Evolutionary conservation across 2,888 invertebrate genomes (phyloP), one percentile per base, ranked within the genome.

Genomic region (Philereme vetulata): DNA sequence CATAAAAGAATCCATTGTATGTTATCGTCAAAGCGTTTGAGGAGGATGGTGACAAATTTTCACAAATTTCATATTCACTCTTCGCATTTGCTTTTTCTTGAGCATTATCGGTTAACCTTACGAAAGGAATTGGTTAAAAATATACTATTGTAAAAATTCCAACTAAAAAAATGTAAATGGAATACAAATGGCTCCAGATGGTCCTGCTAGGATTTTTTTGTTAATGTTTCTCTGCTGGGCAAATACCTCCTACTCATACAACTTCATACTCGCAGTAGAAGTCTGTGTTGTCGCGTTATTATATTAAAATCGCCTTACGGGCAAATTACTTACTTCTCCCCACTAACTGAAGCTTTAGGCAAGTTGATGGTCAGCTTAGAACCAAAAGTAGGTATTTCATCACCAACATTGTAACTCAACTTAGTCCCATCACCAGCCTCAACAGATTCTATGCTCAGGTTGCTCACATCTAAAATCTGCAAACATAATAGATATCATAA

Each of bases 391-490:
- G 91, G 88, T 32, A 95, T 88, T 47, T 93, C 85, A 62, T 95
- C 94, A 51, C 93, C 94, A 10, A 96, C 75, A 49, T 82, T 90
- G 81, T 93, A 96, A 53, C 93, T 85, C 43, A 96, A 82, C 32
- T 90, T 80, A 43, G 93, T 83, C 5, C 93, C 93, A 72, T 93
- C 92, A 57, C 89, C 84, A 68, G 95, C 93, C 69, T 90, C 88
- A 49, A 96, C 93, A 36, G 93, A 93, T 33, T 92, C 85, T 56
- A 98, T 95, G 1, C 85, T 93, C n/a, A 97, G 82, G 70, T 95
- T 94, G 67, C 94, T 94, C 1, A 94, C 93, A 87, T 98, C 98
- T 67, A 98, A 87, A 75, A 96, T 87, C 97, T 97, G 82, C 57
- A 86, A 61, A 21, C 5, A 54, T 32, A 46, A 21, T 21, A 21